Percentiles rank a stretch among this genome's conserved stretches.
Conservation (phyloP, 2,797 vertebrate genomes). For the Acropternis orthonyx region DNA sequence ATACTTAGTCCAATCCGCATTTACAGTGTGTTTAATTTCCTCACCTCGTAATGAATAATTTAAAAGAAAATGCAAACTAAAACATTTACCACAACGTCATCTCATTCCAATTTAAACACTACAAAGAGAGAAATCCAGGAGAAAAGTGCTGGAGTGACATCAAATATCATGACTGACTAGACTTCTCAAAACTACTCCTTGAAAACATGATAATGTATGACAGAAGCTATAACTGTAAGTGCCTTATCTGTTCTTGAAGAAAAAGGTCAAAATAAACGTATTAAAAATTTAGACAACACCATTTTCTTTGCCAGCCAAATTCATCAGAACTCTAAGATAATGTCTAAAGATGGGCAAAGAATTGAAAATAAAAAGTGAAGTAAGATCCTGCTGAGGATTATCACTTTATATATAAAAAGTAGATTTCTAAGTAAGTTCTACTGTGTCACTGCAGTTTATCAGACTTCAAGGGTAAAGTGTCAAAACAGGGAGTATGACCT, state of each 20-base stretch:
- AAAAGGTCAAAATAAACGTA: neutral
- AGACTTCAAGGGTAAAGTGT: neutral
- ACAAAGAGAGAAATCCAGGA: neutral
- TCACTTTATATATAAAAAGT: neutral
- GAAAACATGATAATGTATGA: neutral
- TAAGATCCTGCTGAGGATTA: neutral
- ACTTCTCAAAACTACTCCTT: neutral
- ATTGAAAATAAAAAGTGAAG: neutral
- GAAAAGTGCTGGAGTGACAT: neutral
- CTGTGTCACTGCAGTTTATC: neutral
- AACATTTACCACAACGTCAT: neutral
- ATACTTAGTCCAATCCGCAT: neutral
- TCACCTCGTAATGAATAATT: neutral
- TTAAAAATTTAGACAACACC: slow-evolving; percentile 9
- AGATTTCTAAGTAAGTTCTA: neutral
- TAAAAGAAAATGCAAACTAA: neutral
- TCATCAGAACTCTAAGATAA: neutral
- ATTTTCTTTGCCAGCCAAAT: neutral
- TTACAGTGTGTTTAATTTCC: neutral
- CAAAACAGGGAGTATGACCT: neutral
- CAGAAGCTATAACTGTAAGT: neutral
- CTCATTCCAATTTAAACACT: neutral
- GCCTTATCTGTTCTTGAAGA: neutral
- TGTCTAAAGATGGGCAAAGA: neutral
- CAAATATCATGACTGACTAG: neutral